phyloP scores from a whole-genome alignment of 2,113 vertebrate genomes.

The Hippocampus barbouri region DNA sequence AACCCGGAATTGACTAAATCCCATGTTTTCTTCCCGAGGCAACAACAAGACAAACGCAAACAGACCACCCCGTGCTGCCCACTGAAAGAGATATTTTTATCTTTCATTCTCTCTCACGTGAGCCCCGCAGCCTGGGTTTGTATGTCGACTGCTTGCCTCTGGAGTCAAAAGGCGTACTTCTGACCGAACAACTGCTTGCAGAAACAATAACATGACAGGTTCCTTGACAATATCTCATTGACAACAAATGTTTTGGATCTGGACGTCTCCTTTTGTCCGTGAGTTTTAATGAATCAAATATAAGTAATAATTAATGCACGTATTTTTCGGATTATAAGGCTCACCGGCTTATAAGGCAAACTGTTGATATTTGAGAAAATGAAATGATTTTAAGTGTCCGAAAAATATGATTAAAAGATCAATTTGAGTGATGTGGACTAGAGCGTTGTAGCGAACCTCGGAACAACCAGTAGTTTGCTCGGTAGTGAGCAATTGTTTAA shows the following conservation, averaged over 20 bases:
- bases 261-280: not conserved
- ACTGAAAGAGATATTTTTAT: conserved; percentile 37
- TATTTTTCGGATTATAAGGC: too few species aligned
- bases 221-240: not conserved
- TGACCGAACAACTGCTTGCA: conserved; percentile 37
- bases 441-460: too few species aligned
- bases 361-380: too few species aligned
- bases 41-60: conserved; percentile 49
- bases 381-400: too few species aligned
- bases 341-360: too few species aligned
- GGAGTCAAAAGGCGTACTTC: conserved; percentile 47
- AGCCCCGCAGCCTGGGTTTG: conserved; percentile 40
- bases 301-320: too few species aligned
- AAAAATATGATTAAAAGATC: too few species aligned
- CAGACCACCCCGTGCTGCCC: conserved; percentile 51
- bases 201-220: conserved; percentile 26
- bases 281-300: too few species aligned
- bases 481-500: too few species aligned
- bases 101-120: conserved; percentile 3
- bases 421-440: too few species aligned
- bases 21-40: conserved; percentile 49
- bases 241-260: not conserved
- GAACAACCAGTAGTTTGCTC: too few species aligned
- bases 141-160: conserved; percentile 38
- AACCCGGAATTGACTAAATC: conserved; percentile 49